phyloP scores from a whole-genome alignment of 2,797 vertebrate genomes.

The Poecile montanus region DNA sequence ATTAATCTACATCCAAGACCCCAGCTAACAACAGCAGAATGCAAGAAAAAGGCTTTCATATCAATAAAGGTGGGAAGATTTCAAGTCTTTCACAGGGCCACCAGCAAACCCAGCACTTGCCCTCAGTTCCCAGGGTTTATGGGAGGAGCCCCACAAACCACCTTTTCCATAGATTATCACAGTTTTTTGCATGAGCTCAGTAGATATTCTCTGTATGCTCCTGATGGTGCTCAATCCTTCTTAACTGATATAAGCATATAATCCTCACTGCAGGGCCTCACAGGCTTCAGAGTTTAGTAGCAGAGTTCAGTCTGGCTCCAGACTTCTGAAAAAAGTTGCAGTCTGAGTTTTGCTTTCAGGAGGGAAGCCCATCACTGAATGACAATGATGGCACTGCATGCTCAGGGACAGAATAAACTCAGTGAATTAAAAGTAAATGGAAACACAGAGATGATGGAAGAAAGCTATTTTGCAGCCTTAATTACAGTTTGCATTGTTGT shows the following conservation, averaged over 20 bases:
- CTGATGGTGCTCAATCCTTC: not conserved
- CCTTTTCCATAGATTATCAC: not conserved
- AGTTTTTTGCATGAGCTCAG: not conserved
- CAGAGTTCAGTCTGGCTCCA: not conserved
- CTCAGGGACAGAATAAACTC: not conserved
- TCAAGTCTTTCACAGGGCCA: not conserved
- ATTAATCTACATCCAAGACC: not conserved
- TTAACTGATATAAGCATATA: not conserved
- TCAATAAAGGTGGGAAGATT: not conserved
- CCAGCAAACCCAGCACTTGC: not conserved
- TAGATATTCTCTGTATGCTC: not conserved
- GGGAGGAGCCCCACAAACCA: accelerated
- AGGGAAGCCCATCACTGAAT: not conserved
- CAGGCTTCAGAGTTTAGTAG: not conserved
- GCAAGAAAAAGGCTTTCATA: not conserved
- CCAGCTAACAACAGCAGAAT: not conserved
- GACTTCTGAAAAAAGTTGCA: not conserved
- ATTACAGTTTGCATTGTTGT: not conserved
- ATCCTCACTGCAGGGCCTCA: not conserved
- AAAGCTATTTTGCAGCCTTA: not conserved
- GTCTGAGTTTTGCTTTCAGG: not conserved
- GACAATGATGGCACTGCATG: not conserved
- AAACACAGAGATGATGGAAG: not conserved
- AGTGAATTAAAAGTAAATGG: not conserved
- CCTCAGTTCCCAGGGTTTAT: not conserved